Base-by-base conservation (phyloP, 2,113 vertebrate genomes). In the Gopherus flavomarginatus region DNA sequence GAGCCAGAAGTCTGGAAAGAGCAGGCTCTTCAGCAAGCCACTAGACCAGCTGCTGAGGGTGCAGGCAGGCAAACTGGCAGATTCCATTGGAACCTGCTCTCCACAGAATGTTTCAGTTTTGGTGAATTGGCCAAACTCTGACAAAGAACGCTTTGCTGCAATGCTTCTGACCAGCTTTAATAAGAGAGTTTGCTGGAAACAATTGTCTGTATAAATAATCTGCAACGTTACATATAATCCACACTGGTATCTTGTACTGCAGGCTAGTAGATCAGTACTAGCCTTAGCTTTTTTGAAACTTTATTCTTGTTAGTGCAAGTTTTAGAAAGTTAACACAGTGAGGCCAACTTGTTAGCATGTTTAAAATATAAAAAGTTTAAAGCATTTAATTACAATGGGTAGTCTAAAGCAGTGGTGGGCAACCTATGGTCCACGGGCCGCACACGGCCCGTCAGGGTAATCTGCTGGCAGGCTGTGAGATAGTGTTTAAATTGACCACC, bases 311-410 rank as follows among this genome's bases (percentile, higher is more conserved):
- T 65, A n/a, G 31, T 65, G 31, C 62, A 65, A 31, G 31, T 35
- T 35, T 17, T 65, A 35, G 31, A 65, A 65, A 65, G 62, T 65
- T 65, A 35, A 65, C 31, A 65, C 8, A 16, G 31, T 13, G 57
- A 62, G 27, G 31, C 17, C 52, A 53, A 13, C 57, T 31, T 27
- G 12, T 65, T 35, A 65, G 6, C 62, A 35, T 17, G 31, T 65
- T 65, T 65, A 35, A 62, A 24, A 80, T 65, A 86, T 44, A 6
- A 22, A 6, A 22, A 85, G 17, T 7, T 29, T 53, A 47, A 27
- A 0, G 0, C 57, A 16, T 29, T 9, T 81, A 54, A 86, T 19
- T 77, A 42, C 4, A 4, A 0, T 0, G 5, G 8, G 4, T 24
- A 13, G 38, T 53, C 62, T 92, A 57, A 44, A 90, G 52, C 52